Base-by-base conservation (phyloP, 2,888 invertebrate genomes). In the Dynastes maya region DNA sequence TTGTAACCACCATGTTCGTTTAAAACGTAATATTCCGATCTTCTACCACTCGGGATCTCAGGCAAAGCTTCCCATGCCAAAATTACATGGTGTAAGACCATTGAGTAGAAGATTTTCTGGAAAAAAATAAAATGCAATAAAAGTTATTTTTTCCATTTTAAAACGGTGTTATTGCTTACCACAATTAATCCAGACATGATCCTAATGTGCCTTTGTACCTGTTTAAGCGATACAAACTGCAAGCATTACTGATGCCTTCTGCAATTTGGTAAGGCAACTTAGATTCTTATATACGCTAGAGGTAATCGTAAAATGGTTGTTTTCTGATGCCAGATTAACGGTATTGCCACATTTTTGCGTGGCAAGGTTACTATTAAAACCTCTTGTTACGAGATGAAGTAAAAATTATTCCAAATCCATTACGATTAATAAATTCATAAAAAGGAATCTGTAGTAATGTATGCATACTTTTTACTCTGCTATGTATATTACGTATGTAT, bases 1-100 rank as follows among this genome's bases (percentile, higher is more conserved):
- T 83, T 84, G 67, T 85, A 85, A 6, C 84, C 86, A 13, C 90
- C 90, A 82, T 89, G 87, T 71, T 86, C 85, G 65, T 88, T 84
- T 80, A 87, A 84, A 32, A 88, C 85, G 67, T 87, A 87, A 80
- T 86, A 89, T 77, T 89, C 87, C 2, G 86, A 82, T 11, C 87
- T 82, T n/a, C 83, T 82, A 3, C 85, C 85, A 6, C 85, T 82
- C 40, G 86, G 86, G 77, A 87, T 84, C 75, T 82, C 79, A 29
- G 87, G 86, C 70, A 87, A 79, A 40, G 82, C 76, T 82, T 89
- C 87, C 82, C 9, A n/a, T 37, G 29, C 29, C 29, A 32, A 32
- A 32, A 32, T 32, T 32, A 32, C 29, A 32, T 3, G 29, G 29
- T 37, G 32, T 2, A 61, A 27, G 3, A 37, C n/a, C 27, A 63